Base-by-base conservation (phyloP, 2,797 vertebrate species). In the Periophthalmus magnuspinnatus region DNA sequence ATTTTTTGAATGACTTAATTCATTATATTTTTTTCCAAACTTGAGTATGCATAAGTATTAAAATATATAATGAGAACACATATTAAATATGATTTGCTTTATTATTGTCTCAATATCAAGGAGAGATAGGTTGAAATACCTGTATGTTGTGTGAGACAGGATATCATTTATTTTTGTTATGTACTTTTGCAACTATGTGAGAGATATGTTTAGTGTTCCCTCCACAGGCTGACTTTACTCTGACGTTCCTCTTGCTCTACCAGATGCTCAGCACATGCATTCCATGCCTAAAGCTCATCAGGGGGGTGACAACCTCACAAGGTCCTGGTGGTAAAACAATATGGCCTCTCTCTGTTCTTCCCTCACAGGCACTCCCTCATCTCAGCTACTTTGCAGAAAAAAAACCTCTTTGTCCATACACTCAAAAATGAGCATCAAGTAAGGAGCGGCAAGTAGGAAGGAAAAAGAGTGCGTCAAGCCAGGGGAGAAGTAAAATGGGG, bases 211-310 rank as follows among this genome's bases (percentile, higher is more conserved):
- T 59, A 71, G 22, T 9, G 47, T 22, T 72, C 79, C 81, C 76
- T 77, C 68, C 68, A 33, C 76, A 38, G 65, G 79, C 79, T 83
- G 78, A 70, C 84, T 80, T 82, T 84, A 82, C 78, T 89, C 89
- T 89, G 91, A 93, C 92, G 88, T 85, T 79, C 36, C 70, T 74
- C 78, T 75, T 71, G 77, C 75, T 81, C 77, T 87, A 91, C 76
- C 88, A 91, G 85, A 93, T 91, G 86, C 79, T 75, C 75, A 48
- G 81, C 89, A 90, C 80, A 91, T 89, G 87, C 85, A 82, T 76
- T 79, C 76, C 79, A 80, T 78, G 86, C 83, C 79, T 82, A 52
- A 78, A 78, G 88, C 74, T 79, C 81, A 78, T 80, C 78, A 69
- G 77, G 81, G 84, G 77, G 76, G 77, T 84, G 84, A 88, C 84